Evolutionary conservation across 2,888 invertebrate genomes (phyloP), one percentile per base, ranked within the genome.

Genomic region (Synanthedon formicaeformis): DNA sequence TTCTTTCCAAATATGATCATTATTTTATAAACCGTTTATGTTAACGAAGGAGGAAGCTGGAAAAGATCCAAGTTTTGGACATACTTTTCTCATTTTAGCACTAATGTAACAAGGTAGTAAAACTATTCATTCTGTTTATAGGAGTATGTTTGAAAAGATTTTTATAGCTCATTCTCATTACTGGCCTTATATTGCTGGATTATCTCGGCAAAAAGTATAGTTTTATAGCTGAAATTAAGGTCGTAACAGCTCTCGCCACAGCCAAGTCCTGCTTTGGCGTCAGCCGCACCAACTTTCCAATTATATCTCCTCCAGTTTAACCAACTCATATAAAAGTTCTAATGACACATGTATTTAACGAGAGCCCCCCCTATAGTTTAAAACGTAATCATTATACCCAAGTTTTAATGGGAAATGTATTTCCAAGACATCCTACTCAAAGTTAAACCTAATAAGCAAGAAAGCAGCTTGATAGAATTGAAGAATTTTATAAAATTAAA

Each of bases 321-420:
- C 75, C 69, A 83, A 82, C 78, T 84, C 80, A 75, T 80, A 83
- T 83, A 84, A 85, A 86, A 86, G 75, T 85, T 86, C 66, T 67
- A 70, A 75, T 65, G 14, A 45, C 68, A 71, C 68, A 70, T 75
- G 75, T 75, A 76, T 73, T 75, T 67, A 65, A 65, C 65, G 65
- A 63, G 63, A 66, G 3, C 49, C 3, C 48, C 48, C 34, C 16
- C 49, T 49, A 12, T 49, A 49, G 45, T 45, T 45, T 45, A 45
- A 14, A 14, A 59, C 62, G 62, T 62, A 59, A 64, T 64, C 64
- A 64, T 67, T 67, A 45, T 12, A 14, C 8, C n/a, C 13, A 45
- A 45, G 45, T 45, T 45, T 45, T 45, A 45, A 45, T 34, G 34
- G 34, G 34, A 10, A 34, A 34, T n/a, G 45, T 13, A 45, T n/a